A percentile compares a stretch with the other conserved stretches of the same genome.
phyloP scores from a whole-genome alignment of 2,888 invertebrate genomes.

The Choreutis nemorana region DNA sequence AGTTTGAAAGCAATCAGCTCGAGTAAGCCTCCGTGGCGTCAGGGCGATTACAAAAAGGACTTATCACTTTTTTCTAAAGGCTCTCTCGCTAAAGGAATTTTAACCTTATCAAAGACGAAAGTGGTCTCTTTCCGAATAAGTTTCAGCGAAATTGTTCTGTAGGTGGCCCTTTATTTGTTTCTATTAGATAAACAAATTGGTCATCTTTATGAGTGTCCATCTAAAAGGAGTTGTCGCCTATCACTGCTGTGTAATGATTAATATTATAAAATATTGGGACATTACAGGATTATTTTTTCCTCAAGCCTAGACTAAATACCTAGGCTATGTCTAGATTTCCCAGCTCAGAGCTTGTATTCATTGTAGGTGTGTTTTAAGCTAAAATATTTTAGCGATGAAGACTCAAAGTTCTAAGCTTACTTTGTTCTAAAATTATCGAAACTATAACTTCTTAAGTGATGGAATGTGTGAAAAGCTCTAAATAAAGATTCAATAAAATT shows the following conservation, averaged over 20 bases:
- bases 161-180: constrained; percentile 58
- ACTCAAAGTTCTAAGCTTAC: no score
- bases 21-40: constrained; percentile 57
- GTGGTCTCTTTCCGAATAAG: neutral
- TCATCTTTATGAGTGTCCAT: constrained; percentile 37
- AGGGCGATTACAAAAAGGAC: constrained; percentile 59
- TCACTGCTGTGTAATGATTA: constrained; percentile 16
- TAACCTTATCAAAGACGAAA: constrained; percentile 16
- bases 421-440: no score
- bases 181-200: constrained; percentile 53
- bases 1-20: constrained; percentile 58
- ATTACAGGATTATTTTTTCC: neutral
- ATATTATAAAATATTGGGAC: constrained; percentile 14
- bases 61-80: constrained; percentile 49
- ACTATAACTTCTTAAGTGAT: no score
- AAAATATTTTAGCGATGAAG: no score
- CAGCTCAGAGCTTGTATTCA: no score
- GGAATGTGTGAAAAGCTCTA: constrained; percentile 18
- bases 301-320: no score
- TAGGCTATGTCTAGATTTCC: no score
- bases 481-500: constrained; percentile 40
- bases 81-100: constrained; percentile 10
- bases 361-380: no score
- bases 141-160: constrained; percentile 20
- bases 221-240: constrained; percentile 33